Evolutionary conservation across 2,888 invertebrate species (phyloP), one percentile per base, ranked within the genome.

Genomic region (Harpalus rubripes): DNA sequence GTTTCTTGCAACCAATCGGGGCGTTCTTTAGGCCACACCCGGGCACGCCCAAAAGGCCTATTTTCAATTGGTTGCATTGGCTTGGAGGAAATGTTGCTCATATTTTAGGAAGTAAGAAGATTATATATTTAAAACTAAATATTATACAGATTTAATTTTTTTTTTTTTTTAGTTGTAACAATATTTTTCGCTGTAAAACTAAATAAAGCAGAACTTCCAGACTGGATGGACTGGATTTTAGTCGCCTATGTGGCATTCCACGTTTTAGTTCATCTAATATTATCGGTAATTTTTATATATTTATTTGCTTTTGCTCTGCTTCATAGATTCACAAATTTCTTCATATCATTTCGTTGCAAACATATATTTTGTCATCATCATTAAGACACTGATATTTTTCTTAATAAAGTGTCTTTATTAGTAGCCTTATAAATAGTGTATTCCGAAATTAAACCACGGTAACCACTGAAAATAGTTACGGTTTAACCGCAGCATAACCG

Each of bases 51-150:
- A 94, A 94, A 88, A 93, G 98, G 81, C 94, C 96, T 0, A 91
- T 96, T 84, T 98, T 98, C 92, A 98, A 98, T 92, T 98, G 98
- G 98, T 90, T 93, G 1, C 98, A 98, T 91, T 98, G 98, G 97
- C 91, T 96, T 79, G 93, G 95, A 63, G 98, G 98, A 63, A 98
- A 98, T 91, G 91, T 94, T 0, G 97, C 98, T 0, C 97, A 98
- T 89, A 96, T 97, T 87, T 92, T 97, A 88, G 97, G 95, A 90
- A 96, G 97, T 97, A 91, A 93, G 96, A 94, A 86, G 79, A 44
- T 68, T 41, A 12, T 68, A 32, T 8, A 68, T 82, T 81, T 52
- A 1, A 52, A 56, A 6, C 7, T 18, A 1, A 72, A 72, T 8
- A 72, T 72, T n/a, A 15, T 72, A 72, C 8, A 10, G 68, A 68